Evolutionary conservation across 2,888 invertebrate species (phyloP).

Genomic region (Nycteola revayana): DNA sequence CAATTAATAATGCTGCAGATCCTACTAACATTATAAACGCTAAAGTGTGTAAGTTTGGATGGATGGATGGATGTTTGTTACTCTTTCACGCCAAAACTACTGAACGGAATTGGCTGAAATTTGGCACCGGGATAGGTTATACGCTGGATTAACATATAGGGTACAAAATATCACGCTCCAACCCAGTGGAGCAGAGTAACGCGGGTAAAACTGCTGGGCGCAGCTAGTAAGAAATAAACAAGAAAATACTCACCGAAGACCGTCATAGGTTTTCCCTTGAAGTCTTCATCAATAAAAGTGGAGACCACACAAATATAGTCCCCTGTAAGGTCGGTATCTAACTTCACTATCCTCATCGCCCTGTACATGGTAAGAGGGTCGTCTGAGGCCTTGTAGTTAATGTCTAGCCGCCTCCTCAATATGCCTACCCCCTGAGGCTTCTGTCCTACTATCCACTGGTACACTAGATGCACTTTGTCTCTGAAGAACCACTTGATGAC

Average conservation of each 20-base stretch:
- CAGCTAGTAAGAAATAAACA: too few relatives aligned
- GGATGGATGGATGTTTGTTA: too few relatives aligned
- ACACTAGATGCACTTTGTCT: constrained; percentile 85
- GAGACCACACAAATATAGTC: constrained; percentile 89
- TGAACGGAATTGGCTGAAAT: too few relatives aligned
- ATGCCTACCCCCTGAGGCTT: constrained; percentile 85
- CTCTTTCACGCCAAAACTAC: too few relatives aligned
- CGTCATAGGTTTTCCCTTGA: constrained; percentile 84
- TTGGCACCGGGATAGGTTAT: too few relatives aligned
- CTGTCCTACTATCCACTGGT: constrained; percentile 89
- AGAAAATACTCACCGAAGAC: constrained; percentile 84
- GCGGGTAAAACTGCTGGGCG: too few relatives aligned
- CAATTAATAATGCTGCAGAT: too few relatives aligned
- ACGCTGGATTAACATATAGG: too few relatives aligned
- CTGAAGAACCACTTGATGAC: constrained; percentile 91
- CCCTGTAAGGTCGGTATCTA: constrained; percentile 87
- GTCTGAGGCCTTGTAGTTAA: constrained; percentile 84
- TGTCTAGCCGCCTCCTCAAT: constrained; percentile 80
- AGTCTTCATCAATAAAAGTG: constrained; percentile 86
- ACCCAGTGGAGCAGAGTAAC: too few relatives aligned
- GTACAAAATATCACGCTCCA: too few relatives aligned
- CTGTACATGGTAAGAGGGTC: constrained; percentile 87
- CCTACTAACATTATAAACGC: too few relatives aligned
- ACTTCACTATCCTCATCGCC: constrained; percentile 87
- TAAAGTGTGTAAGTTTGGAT: too few relatives aligned